Base-by-base conservation (phyloP, 1,140 invertebrate genomes). In the Lucilia sericata region DNA sequence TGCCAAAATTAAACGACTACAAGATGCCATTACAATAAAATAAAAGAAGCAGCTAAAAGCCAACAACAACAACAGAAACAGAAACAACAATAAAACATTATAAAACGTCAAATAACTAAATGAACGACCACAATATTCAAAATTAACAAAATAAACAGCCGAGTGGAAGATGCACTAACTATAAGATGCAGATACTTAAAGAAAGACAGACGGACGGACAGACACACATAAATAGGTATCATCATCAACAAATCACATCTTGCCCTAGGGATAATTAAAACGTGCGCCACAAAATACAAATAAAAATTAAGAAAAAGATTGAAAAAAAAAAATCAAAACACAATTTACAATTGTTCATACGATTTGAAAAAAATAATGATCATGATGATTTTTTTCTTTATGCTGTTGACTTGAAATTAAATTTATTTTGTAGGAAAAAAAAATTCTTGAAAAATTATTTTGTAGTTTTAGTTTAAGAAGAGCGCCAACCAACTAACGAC, bases 221-320 rank as follows among this genome's bases (percentile, higher is more conserved):
- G 55, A 17, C 17, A n/a, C 7, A 25, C 65, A 21, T 70, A 70
- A 8, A 70, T 25, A 21, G n/a, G 65, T 70, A 70, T 70, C 65
- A 70, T 70, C 65, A 70, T 17, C 55, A 60, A 60, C 65, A 70
- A 70, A 70, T 70, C 65, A 70, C 65, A 21, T 10, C 65, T 19
- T 70, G 65, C 65, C 65, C 65, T 70, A 70, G 65, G 65, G 65
- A 70, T 70, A 70, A 70, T 70, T 70, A 70, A 70, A 70, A 70
- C 65, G 65, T 70, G 65, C 65, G 65, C 65, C 65, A 21, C 65
- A 12, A 70, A 70, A 7, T 17, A 60, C 55, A n/a, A 60, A 60
- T n/a, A 70, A 70, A 30, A 30, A 30, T 30, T 30, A 30, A 30
- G 25, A 30, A 30, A 30, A 21, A 2, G 1, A 10, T 8, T 10